A percentile compares a stretch with the other conserved stretches of the same genome.
Evolutionary conservation across 2,113 vertebrate species (phyloP).

Genomic region (Accipiter cooperii): DNA sequence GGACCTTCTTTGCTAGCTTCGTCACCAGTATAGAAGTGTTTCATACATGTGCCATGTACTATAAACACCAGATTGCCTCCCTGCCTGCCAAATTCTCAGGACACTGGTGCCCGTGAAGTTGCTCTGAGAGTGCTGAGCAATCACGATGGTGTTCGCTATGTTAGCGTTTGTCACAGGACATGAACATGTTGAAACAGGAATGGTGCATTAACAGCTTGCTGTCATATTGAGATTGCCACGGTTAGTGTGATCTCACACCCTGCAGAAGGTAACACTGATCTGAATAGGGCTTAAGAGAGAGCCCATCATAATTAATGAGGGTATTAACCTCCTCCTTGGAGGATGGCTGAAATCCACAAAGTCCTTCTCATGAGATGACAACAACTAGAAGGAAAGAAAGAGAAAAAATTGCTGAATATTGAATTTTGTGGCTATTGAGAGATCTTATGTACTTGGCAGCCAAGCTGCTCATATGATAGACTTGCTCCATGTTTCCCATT

Average conservation of each 20-base stretch:
- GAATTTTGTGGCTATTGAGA: neutral
- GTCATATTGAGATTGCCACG: neutral
- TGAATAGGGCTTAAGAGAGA: neutral
- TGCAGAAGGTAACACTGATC: neutral
- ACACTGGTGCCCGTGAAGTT: neutral
- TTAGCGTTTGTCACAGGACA: fast-evolving
- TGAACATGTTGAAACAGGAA: neutral
- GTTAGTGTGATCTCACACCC: neutral
- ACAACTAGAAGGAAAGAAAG: neutral
- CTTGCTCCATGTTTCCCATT: neutral
- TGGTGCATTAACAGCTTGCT: neutral
- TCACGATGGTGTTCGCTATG: fast-evolving
- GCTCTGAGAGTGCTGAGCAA: neutral
- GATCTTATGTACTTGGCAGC: neutral
- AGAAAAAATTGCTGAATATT: neutral
- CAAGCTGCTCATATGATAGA: neutral
- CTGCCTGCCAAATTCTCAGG: constrained; percentile 25
- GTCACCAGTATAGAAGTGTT: neutral
- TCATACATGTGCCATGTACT: neutral
- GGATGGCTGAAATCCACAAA: neutral
- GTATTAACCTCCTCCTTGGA: neutral
- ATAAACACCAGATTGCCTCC: constrained; percentile 29
- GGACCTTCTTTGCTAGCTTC: neutral
- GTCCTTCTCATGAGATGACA: neutral
- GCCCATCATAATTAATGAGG: neutral